These are phyloP conservation scores for Zeugodacus cucurbitae DNA, from an alignment of 1,140 invertebrate genomes.

Conservation along the genomic window DNA sequence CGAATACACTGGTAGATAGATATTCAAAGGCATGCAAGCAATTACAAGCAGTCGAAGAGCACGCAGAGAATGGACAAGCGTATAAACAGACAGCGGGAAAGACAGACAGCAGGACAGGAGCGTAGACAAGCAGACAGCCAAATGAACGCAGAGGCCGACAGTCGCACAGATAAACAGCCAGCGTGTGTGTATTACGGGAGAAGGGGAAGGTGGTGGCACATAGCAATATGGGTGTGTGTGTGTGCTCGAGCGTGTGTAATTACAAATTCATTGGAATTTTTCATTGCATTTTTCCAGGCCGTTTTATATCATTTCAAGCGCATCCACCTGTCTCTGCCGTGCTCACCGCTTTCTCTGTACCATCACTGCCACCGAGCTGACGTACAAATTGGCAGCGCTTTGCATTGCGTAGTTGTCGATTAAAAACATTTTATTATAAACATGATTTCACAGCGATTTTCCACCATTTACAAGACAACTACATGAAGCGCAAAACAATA, in stretches of 20 bases:
- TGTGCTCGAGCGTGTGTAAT: conserved; percentile 52
- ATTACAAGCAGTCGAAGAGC: not conserved
- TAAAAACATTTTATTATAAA: conserved; percentile 33
- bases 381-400: not conserved
- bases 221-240: not conserved
- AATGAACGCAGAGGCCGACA: not conserved
- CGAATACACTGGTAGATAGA: not conserved
- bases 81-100: not conserved
- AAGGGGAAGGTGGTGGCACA: not conserved
- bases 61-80: not conserved
- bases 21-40: not conserved
- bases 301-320: conserved; percentile 24
- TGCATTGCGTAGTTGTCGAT: not conserved
- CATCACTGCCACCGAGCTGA: not conserved
- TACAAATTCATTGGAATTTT: conserved; percentile 65
- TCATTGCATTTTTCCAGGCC: conserved; percentile 39
- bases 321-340: conserved; percentile 21
- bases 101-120: not conserved
- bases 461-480: not conserved
- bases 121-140: not conserved
- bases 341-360: not conserved
- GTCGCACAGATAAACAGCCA: not conserved
- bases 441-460: not conserved
- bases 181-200: not conserved
- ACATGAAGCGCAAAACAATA: not conserved